Conservation (phyloP, 1,140 invertebrate genomes). For the Saccostrea glomerata region DNA sequence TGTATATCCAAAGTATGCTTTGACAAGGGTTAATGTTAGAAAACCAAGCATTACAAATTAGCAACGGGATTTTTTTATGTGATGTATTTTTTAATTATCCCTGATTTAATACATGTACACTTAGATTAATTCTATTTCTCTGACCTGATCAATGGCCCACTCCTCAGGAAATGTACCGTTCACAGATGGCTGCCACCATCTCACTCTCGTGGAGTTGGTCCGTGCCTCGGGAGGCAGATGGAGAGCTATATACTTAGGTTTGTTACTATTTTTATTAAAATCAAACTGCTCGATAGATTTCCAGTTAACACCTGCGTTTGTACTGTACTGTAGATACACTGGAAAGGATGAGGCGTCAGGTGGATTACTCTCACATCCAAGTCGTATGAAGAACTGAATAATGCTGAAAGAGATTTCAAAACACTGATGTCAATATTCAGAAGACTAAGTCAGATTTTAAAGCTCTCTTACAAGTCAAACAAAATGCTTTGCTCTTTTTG, state of each 20-base stretch:
- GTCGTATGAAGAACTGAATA: slow-evolving; percentile 76
- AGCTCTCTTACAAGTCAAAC: too few relatives aligned
- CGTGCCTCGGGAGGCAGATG: slow-evolving; percentile 74
- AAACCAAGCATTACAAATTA: too few relatives aligned
- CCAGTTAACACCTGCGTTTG: slow-evolving; percentile 79
- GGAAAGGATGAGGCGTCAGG: slow-evolving; percentile 65
- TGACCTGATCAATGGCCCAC: slow-evolving; percentile 80
- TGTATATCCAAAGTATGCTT: too few relatives aligned
- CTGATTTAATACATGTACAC: too few relatives aligned
- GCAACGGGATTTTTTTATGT: too few relatives aligned
- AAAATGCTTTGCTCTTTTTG: too few relatives aligned
- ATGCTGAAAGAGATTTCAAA: slow-evolving; percentile 65
- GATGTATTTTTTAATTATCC: too few relatives aligned
- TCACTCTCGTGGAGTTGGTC: slow-evolving; percentile 75
- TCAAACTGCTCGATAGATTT: slow-evolving; percentile 77
- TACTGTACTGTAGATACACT: slow-evolving; percentile 78
- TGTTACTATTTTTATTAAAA: slow-evolving; percentile 71
- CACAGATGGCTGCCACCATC: slow-evolving; percentile 79
- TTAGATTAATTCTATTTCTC: too few relatives aligned
- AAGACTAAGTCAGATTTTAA: too few relatives aligned
- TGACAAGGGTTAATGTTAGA: too few relatives aligned
- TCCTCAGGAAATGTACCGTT: slow-evolving; percentile 76
- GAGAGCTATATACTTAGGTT: slow-evolving; percentile 72
- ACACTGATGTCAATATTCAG: too few relatives aligned
- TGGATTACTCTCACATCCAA: slow-evolving; percentile 67